These are phyloP conservation scores for Camelus bactrianus DNA, from an alignment of 2,113 vertebrate genomes.

Conservation along the genomic window DNA sequence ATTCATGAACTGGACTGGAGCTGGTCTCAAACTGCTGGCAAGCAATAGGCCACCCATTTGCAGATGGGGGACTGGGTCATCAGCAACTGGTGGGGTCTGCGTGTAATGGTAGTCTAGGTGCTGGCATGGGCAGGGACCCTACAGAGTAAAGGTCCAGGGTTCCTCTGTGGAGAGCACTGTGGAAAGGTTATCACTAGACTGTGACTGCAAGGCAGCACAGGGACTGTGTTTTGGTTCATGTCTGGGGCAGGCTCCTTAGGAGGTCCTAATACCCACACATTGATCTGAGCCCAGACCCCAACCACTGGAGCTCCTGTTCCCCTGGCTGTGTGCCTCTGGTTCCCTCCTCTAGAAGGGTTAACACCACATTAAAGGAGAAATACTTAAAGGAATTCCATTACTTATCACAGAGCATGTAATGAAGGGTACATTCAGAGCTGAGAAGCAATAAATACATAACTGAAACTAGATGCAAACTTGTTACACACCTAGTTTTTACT, in stretches of 20 bases:
- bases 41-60: not conserved
- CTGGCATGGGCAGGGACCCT: not conserved
- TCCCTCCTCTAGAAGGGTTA: too few relatives aligned
- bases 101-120: too few relatives aligned
- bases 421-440: not conserved
- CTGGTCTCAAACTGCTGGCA: not conserved
- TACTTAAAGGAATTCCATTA: not conserved
- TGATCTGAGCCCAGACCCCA: not conserved
- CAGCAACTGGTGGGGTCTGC: not conserved
- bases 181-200: not conserved
- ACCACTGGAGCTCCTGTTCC: not conserved
- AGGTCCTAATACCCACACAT: not conserved
- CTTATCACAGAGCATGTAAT: not conserved
- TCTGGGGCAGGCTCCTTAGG: not conserved
- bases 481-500: not conserved
- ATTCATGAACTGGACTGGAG: not conserved
- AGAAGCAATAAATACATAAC: not conserved
- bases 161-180: not conserved
- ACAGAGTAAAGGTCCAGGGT: not conserved
- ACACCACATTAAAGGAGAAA: not conserved
- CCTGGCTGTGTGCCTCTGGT: not conserved
- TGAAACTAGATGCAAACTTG: not conserved
- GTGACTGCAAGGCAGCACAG: not conserved
- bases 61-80: not conserved
- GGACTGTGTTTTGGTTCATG: accelerated